These are phyloP conservation scores for Merluccius polli DNA, from an alignment of 2,797 vertebrate genomes.

Conservation along the genomic window DNA sequence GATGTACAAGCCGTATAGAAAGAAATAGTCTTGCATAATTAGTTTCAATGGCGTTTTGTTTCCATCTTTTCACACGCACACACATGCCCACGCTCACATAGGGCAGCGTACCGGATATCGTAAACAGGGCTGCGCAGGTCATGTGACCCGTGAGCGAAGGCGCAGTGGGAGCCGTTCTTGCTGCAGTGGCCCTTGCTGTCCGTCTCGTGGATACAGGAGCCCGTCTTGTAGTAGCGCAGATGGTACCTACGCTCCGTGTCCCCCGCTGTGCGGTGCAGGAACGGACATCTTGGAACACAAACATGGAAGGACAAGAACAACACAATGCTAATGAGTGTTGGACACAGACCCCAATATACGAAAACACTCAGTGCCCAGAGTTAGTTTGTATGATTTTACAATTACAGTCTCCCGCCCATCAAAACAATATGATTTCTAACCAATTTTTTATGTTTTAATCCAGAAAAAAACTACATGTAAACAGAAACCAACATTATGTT, in stretches of 20 bases:
- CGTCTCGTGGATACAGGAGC: conserved; percentile 97
- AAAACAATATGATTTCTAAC: not conserved
- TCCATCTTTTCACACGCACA: too few relatives aligned
- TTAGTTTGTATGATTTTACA: not conserved
- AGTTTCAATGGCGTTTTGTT: too few relatives aligned
- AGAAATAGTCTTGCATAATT: too few relatives aligned
- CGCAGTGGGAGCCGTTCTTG: conserved; percentile 96
- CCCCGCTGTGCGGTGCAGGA: conserved; percentile 94
- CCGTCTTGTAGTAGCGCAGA: conserved; percentile 96
- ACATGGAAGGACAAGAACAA: not conserved
- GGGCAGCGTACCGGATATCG: conserved; percentile 83
- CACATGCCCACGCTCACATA: too few relatives aligned
- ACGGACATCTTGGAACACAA: conserved; percentile 80
- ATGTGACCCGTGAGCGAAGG: conserved; percentile 95
- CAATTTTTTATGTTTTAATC: too few relatives aligned
- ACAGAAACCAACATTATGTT: too few relatives aligned
- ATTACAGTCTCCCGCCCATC: not conserved
- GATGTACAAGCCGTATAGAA: too few relatives aligned
- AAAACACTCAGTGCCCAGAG: not conserved
- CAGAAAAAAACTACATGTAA: too few relatives aligned
- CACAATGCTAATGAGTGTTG: not conserved
- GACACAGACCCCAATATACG: not conserved
- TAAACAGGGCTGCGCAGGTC: conserved; percentile 94
- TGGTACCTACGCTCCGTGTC: conserved; percentile 97
- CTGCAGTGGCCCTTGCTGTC: conserved; percentile 97